Base-by-base conservation (phyloP, 2,888 invertebrate species). In the Nudaria mundana region DNA sequence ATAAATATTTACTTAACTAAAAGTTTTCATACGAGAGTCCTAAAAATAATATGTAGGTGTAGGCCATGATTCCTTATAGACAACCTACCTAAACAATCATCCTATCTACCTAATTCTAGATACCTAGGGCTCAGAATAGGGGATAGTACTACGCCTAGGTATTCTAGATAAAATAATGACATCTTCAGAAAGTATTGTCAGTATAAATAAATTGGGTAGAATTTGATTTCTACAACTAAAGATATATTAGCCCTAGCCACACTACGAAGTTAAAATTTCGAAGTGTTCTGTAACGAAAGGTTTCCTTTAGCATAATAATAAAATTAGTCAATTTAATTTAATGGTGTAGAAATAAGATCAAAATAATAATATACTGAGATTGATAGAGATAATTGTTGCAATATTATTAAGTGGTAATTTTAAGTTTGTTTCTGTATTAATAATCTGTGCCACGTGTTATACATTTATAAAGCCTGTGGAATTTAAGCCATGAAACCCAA, bases 311-410 rank as follows among this genome's bases (percentile, higher is more conserved):
- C 76, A 74, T 81, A 81, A 78, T 81, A 81, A 73, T 80, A 70
- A 71, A 45, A 70, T 73, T 82, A 83, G 84, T 81, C 83, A 83
- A 79, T 63, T 66, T 68, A 71, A 73, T 65, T 71, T 70, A 64
- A 69, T 59, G 56, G 53, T 62, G 60, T 68, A 71, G 57, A 52
- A 45, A 44, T 56, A 64, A 53, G 56, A 48, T 62, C 52, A 66
- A 66, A 60, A 63, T 58, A 54, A 68, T 63, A 66, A 63, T 68
- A 66, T 62, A 71, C 66, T 71, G 81, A 80, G 76, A 81, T 80
- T 80, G 65, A 66, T 76, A 79, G 70, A 40, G 56, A 63, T 73
- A 73, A 67, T 71, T 66, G 66, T 75, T 76, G 68, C 71, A 71
- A 74, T 72, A 71, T 68, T 71, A 57, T 49, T 73, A 71, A 63